These are phyloP conservation scores for Coenonympha arcania DNA, from an alignment of 2,888 invertebrate species.

Conservation along the genomic window DNA sequence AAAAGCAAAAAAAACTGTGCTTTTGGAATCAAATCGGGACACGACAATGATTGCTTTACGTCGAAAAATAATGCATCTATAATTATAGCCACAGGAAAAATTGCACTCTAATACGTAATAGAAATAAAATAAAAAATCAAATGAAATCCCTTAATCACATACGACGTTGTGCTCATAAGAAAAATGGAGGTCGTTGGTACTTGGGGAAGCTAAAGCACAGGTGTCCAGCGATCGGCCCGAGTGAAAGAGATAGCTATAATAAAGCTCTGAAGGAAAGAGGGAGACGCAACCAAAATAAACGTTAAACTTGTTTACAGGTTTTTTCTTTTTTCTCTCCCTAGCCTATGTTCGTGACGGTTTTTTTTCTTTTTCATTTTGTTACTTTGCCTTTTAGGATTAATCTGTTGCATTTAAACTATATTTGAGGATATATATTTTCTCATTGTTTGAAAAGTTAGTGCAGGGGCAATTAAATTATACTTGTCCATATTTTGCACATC, in stretches of 20 bases:
- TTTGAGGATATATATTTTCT: constrained; percentile 44
- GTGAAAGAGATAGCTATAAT: constrained; percentile 46
- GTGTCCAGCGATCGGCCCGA: constrained; percentile 71
- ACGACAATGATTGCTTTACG: constrained; percentile 71
- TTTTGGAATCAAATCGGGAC: constrained; percentile 72
- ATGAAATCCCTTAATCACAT: constrained; percentile 36
- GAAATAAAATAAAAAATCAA: constrained; percentile 38
- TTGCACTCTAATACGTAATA: constrained; percentile 32
- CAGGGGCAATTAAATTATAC: too few relatives aligned
- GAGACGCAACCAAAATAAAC: constrained; percentile 72
- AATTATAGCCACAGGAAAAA: constrained; percentile 41
- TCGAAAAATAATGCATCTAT: constrained; percentile 64
- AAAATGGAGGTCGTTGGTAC: constrained; percentile 71
- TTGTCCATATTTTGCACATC: too few relatives aligned
- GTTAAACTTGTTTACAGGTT: constrained; percentile 70
- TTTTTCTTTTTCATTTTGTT: constrained; percentile 63
- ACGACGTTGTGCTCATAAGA: constrained; percentile 45
- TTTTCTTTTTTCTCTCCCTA: constrained; percentile 71
- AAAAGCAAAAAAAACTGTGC: constrained; percentile 53
- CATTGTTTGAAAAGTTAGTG: not conserved
- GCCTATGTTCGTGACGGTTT: constrained; percentile 74
- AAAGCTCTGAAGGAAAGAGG: constrained; percentile 40
- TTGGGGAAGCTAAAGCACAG: constrained; percentile 75
- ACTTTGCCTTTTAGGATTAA: constrained; percentile 65
- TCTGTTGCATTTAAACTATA: constrained; percentile 69